Evolutionary conservation across 2,888 invertebrate genomes (phyloP).

Genomic region (Stomorhina lunata): DNA sequence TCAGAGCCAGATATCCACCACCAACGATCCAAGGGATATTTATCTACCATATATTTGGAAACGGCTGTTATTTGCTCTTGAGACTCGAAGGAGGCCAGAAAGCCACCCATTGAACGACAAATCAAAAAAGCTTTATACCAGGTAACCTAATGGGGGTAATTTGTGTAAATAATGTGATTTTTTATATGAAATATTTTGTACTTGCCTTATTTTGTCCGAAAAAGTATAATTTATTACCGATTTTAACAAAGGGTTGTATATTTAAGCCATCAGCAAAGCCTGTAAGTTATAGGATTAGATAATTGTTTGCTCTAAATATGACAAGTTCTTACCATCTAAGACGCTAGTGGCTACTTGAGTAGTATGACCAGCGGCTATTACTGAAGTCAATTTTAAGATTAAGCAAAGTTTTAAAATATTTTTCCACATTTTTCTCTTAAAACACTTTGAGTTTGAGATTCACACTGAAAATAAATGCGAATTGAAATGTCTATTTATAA

Average conservation of each 20-base stretch:
- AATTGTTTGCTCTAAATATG: background rate
- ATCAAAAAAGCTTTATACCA: constrained; percentile 73
- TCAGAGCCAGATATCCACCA: constrained; percentile 75
- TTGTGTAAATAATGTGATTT: background rate
- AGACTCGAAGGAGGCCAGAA: constrained; percentile 72
- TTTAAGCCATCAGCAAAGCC: constrained; percentile 31
- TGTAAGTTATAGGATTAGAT: background rate
- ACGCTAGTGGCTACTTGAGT: constrained; percentile 5
- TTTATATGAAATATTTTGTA: background rate
- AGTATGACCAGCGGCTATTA: background rate
- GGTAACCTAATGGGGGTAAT: constrained; percentile 68
- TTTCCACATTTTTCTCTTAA: background rate
- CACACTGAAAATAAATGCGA: background rate
- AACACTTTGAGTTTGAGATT: background rate
- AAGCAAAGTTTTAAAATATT: constrained; percentile 16
- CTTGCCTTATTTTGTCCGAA: constrained; percentile 55
- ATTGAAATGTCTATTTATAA: background rate
- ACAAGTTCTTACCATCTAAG: constrained; percentile 25
- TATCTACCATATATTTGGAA: constrained; percentile 68
- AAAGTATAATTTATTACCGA: constrained; percentile 50
- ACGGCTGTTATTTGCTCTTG: constrained; percentile 70
- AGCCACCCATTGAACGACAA: constrained; percentile 72
- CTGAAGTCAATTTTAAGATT: background rate
- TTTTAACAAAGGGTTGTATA: constrained; percentile 23
- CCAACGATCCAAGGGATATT: constrained; percentile 69